These are phyloP conservation scores for Dicaeum eximium DNA, from an alignment of 2,113 vertebrate species.

Conservation along the genomic window DNA sequence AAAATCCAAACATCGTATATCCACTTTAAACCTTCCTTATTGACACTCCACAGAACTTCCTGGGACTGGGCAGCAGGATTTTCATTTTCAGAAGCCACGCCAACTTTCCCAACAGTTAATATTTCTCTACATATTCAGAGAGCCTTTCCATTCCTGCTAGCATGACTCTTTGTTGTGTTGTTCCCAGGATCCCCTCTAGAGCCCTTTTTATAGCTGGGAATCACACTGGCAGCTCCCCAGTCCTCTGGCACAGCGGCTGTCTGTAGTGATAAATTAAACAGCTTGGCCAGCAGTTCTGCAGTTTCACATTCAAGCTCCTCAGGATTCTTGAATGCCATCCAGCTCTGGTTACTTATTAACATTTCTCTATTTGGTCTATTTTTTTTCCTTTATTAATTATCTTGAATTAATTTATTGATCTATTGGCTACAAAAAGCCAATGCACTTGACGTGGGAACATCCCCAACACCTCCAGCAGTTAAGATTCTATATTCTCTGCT, in stretches of 20 bases:
- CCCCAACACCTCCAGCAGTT: not conserved
- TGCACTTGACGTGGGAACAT: not conserved
- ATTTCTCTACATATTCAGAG: not conserved
- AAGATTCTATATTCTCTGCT: not conserved
- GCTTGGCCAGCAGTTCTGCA: not conserved
- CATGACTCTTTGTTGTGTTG: not conserved
- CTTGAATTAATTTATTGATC: not conserved
- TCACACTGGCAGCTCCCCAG: not conserved
- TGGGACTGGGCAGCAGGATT: not conserved
- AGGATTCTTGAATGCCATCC: not conserved
- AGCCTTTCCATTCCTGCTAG: not conserved
- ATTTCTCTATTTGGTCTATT: not conserved
- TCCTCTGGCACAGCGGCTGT: not conserved
- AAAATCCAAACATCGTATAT: not conserved
- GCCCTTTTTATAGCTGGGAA: not conserved
- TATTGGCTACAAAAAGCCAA: not conserved
- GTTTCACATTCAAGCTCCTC: not conserved
- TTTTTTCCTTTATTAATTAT: not conserved
- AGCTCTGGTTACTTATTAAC: not conserved
- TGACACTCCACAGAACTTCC: not conserved
- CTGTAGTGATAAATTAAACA: not conserved
- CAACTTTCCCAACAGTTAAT: not conserved
- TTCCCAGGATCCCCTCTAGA: not conserved
- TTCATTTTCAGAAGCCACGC: not conserved
- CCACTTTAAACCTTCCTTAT: not conserved